Evolutionary conservation across 1,140 invertebrate genomes (phyloP).

Genomic region (Procambarus clarkii): DNA sequence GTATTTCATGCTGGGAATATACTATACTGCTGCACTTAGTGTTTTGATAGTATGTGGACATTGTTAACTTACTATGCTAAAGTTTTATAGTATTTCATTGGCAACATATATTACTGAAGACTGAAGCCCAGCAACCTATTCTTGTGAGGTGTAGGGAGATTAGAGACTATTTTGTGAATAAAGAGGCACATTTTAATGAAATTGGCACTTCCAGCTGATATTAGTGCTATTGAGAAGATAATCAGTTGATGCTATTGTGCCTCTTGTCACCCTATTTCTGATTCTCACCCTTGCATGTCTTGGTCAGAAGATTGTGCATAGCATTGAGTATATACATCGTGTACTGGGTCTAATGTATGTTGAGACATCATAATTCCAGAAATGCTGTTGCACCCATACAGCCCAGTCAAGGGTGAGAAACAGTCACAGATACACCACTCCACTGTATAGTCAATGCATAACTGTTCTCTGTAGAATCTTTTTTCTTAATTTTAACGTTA

Average conservation of each 20-base stretch:
- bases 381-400: neutral
- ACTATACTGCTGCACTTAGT: conserved; percentile 39
- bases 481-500: conserved; percentile 47
- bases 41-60: conserved; percentile 53
- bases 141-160: conserved; percentile 50
- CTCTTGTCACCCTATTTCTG: conserved; percentile 47
- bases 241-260: conserved; percentile 38
- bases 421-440: conserved; percentile 51
- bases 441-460: conserved; percentile 67
- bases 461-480: conserved; percentile 61
- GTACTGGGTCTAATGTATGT: neutral
- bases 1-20: conserved; percentile 57
- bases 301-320: conserved; percentile 36
- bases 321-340: conserved; percentile 25
- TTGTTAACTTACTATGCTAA: conserved; percentile 44
- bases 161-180: conserved; percentile 36
- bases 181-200: conserved; percentile 37
- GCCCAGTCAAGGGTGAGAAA: conserved; percentile 14
- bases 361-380: neutral
- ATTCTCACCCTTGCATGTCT: conserved; percentile 66
- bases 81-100: conserved; percentile 43
- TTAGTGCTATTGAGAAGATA: conserved; percentile 36
- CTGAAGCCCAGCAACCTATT: conserved; percentile 52
- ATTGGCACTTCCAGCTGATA: conserved; percentile 56
- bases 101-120: neutral